A percentile compares a stretch with the other conserved stretches of the same genome.
Evolutionary conservation across 1,140 invertebrate species (phyloP).

Genomic region (Drosophila mojavensis): DNA sequence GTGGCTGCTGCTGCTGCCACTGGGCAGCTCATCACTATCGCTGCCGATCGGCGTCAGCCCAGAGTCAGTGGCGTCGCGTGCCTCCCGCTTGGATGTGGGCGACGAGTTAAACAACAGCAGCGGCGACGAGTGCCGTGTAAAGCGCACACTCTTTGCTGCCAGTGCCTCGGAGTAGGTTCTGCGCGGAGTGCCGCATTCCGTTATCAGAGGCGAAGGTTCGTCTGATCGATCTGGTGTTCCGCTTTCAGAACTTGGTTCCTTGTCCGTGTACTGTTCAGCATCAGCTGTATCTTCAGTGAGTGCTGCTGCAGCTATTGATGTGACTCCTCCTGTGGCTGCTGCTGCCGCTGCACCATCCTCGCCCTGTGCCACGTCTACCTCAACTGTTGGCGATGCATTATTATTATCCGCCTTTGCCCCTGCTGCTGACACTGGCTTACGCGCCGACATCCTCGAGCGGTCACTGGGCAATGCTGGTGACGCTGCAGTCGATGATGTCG

Average conservation of each 20-base stretch:
- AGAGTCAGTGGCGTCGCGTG: neutral
- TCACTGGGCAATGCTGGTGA: slow-evolving; percentile 50
- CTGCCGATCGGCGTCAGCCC: slow-evolving; percentile 13
- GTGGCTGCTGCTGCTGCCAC: slow-evolving; percentile 37
- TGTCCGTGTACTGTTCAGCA: slow-evolving; percentile 12
- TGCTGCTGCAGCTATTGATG: slow-evolving; percentile 2
- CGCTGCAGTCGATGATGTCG: slow-evolving; percentile 70
- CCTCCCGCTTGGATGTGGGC: slow-evolving; percentile 46
- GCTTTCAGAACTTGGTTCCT: slow-evolving; percentile 10
- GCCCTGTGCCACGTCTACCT: slow-evolving; percentile 7
- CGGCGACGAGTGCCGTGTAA: slow-evolving; percentile 74
- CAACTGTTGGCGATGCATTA: slow-evolving; percentile 23
- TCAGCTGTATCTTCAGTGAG: slow-evolving; percentile 10
- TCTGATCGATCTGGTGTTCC: neutral
- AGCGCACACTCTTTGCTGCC: slow-evolving; percentile 42
- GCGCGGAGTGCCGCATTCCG: slow-evolving; percentile 23
- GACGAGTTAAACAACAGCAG: slow-evolving; percentile 49
- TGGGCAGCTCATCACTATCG: slow-evolving; percentile 37
- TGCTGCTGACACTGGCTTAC: slow-evolving; percentile 53
- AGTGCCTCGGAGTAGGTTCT: slow-evolving; percentile 18
- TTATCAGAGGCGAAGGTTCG: neutral
- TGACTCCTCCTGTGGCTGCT: neutral
- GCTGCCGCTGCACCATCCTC: slow-evolving; percentile 1
- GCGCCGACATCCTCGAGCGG: slow-evolving; percentile 75
- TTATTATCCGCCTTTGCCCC: slow-evolving; percentile 33